Percentiles rank a stretch among this genome's conserved stretches.
These are phyloP conservation scores for Sinotaia quadrata DNA, from an alignment of 2,888 invertebrate genomes.

Conservation along the genomic window DNA sequence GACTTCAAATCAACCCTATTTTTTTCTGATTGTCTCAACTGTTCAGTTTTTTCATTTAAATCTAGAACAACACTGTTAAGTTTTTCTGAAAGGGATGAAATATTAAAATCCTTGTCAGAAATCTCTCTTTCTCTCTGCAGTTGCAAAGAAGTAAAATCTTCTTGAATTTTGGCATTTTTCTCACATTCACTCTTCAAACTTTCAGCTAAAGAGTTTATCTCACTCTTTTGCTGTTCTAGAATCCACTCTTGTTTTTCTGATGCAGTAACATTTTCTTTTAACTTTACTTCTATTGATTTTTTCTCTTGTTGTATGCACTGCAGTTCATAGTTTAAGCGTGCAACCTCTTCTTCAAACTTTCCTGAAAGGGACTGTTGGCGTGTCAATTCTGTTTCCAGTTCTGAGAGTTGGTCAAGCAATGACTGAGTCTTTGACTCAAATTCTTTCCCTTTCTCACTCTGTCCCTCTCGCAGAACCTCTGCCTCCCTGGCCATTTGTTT, in stretches of 20 bases:
- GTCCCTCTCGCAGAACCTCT: slow-evolving; percentile 71
- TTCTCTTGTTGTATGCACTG: slow-evolving; percentile 26
- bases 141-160: slow-evolving; percentile 1
- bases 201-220: slow-evolving; percentile 17
- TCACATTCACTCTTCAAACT: slow-evolving; percentile 23
- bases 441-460: slow-evolving; percentile 72
- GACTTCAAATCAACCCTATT: slow-evolving; percentile 23
- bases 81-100: slow-evolving; percentile 21
- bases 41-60: slow-evolving; percentile 21
- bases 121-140: slow-evolving; percentile 19
- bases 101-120: slow-evolving; percentile 19
- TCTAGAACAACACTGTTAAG: slow-evolving; percentile 7
- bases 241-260: slow-evolving; percentile 7
- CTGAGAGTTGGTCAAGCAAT: slow-evolving; percentile 54
- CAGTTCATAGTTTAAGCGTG: slow-evolving; percentile 34
- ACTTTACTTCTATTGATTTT: slow-evolving; percentile 6
- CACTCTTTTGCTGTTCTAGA: slow-evolving; percentile 4
- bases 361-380: slow-evolving; percentile 34
- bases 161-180: slow-evolving; percentile 20
- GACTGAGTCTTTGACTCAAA: slow-evolving; percentile 54
- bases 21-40: background rate
- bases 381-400: slow-evolving; percentile 52
- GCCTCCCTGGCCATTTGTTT: slow-evolving; percentile 75
- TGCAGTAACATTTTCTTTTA: slow-evolving; percentile 6
- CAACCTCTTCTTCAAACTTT: slow-evolving; percentile 35